Evolutionary conservation across 2,797 vertebrate genomes (phyloP).

Genomic region (Gouania willdenowi): DNA sequence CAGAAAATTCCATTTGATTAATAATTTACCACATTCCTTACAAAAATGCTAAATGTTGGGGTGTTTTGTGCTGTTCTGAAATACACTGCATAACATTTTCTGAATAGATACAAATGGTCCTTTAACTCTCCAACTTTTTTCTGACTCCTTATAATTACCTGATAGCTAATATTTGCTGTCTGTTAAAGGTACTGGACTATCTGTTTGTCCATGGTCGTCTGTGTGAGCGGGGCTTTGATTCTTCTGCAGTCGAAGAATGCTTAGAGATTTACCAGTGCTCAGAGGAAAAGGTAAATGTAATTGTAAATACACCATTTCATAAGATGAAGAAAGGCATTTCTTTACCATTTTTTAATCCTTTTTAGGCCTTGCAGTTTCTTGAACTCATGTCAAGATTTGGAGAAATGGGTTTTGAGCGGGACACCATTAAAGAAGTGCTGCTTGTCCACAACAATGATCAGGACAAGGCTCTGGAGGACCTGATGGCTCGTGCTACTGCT

Average conservation of each 20-base stretch:
- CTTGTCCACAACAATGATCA: slow-evolving; percentile 93
- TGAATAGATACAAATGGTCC: no score
- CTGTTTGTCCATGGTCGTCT: slow-evolving; percentile 89
- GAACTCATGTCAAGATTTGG: slow-evolving; percentile 96
- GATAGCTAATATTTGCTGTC: slow-evolving; percentile 21
- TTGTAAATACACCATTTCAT: no score
- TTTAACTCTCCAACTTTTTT: no score
- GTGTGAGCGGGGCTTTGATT: slow-evolving; percentile 94
- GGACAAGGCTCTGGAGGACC: slow-evolving; percentile 92
- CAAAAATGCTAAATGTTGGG: no score
- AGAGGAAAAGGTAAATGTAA: slow-evolving; percentile 98
- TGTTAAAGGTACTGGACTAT: slow-evolving; percentile 90
- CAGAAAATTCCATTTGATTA: no score
- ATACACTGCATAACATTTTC: no score
- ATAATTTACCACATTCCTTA: no score
- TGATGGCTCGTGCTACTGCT: slow-evolving; percentile 89
- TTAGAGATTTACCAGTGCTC: slow-evolving; percentile 95
- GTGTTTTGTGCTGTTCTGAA: no score
- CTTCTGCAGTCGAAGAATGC: slow-evolving; percentile 91
- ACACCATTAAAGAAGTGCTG: slow-evolving; percentile 94
- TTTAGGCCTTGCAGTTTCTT: slow-evolving; percentile 90
- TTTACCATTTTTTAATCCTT: slow-evolving; percentile 9
- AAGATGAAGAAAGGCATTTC: neutral
- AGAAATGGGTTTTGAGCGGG: slow-evolving; percentile 96
- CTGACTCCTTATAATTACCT: no score